These are phyloP conservation scores for Stenodema calcarata DNA, from an alignment of 2,888 invertebrate genomes.

Conservation along the genomic window DNA sequence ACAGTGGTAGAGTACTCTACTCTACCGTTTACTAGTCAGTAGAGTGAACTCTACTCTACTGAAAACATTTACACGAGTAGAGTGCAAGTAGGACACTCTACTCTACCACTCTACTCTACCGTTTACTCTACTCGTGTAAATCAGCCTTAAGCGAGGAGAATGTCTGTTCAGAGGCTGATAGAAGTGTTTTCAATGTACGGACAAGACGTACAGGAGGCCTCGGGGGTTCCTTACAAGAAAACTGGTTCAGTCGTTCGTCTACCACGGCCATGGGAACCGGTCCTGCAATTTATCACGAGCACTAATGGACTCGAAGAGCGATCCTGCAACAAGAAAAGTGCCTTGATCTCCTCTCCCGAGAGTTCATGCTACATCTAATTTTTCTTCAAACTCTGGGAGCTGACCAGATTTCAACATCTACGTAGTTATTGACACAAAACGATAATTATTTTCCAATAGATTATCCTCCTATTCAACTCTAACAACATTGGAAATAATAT, in stretches of 20 bases:
- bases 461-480: too few relatives aligned
- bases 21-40: too few relatives aligned
- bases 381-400: not conserved
- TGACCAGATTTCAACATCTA: too few relatives aligned
- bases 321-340: not conserved
- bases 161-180: not conserved
- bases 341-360: not conserved
- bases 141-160: not conserved
- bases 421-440: too few relatives aligned
- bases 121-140: too few relatives aligned
- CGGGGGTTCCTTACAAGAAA: not conserved
- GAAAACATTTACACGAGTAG: too few relatives aligned
- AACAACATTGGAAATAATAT: too few relatives aligned
- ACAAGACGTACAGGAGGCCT: not conserved
- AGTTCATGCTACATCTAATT: not conserved
- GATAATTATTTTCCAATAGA: too few relatives aligned
- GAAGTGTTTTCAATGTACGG: not conserved
- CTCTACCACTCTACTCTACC: too few relatives aligned
- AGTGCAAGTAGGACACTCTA: too few relatives aligned
- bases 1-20: too few relatives aligned
- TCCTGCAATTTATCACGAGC: conserved; percentile 41
- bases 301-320: conserved; percentile 31
- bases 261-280: conserved; percentile 25
- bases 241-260: conserved; percentile 37
- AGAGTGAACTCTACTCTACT: too few relatives aligned